Conservation (phyloP, 2,113 vertebrate species). For the Petrocephalus zakoni region DNA sequence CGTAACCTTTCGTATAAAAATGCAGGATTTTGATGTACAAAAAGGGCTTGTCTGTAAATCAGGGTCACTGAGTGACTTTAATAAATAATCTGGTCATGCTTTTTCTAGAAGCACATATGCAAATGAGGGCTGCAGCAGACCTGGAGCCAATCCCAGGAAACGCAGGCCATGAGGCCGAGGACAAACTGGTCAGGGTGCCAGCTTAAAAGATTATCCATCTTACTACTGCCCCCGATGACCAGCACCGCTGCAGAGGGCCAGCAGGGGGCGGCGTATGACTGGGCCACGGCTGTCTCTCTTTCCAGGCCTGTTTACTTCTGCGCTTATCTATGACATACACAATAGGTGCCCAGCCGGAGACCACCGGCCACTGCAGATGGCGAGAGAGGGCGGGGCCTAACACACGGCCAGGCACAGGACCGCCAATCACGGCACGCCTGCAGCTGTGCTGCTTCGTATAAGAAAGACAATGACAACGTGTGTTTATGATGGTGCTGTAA, state of each 20-base stretch:
- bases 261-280: neutral
- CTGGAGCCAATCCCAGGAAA: neutral
- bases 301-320: neutral
- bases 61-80: neutral
- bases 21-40: neutral
- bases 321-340: neutral
- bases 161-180: neutral
- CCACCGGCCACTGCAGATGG: neutral
- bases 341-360: neutral
- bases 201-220: neutral
- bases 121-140: neutral
- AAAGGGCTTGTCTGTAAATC: neutral
- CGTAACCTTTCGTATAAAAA: neutral
- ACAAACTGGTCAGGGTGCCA: neutral
- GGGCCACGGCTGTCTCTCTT: neutral
- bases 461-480: neutral
- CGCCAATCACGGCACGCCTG: neutral
- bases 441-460: neutral
- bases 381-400: neutral
- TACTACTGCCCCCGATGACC: neutral
- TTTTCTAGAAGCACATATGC: neutral
- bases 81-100: neutral
- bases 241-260: neutral
- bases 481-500: neutral
- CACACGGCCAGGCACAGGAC: neutral